Base-by-base conservation (phyloP, 2,888 invertebrate genomes). In the Amblyteles armatorius region DNA sequence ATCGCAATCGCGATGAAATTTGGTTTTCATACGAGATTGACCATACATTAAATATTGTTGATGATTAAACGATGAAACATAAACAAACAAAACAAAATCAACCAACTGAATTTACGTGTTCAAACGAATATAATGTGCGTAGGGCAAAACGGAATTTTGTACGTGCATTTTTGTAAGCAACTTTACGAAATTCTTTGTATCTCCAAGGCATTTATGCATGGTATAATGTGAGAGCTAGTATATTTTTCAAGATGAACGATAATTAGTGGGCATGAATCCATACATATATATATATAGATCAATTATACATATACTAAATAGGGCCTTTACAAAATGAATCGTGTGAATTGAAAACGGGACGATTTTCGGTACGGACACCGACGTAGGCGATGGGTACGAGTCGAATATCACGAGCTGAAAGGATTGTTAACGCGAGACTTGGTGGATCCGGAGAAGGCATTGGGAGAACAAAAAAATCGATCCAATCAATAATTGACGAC, bases 141-240 rank as follows among this genome's bases (percentile, higher is more conserved):
- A 80, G 78, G 60, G 78, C 19, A 44, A 44, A 79, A 80, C 73
- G 57, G 55, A 84, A 82, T 83, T 86, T 87, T 80, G 74, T 78
- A 83, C 73, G 79, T 44, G 69, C 50, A 78, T 69, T 91, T 90
- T 89, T 89, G 89, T 83, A 87, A 87, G 87, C 88, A 89, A 90
- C 90, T 90, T 89, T 87, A 48, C 48, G 69, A 85, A 86, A 88
- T 88, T 88, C 88, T 88, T 87, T 89, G 87, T 90, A 89, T 89
- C 68, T 88, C 83, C 88, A 83, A 83, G 78, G 87, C 88, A 89
- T 89, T 88, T 89, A 87, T 44, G 13, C 84, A 86, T 67, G 82
- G 78, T 85, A 82, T 86, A 85, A 79, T 74, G 72, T 65, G 82
- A 88, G 87, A 85, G 88, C 85, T 90, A 83, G 83, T 90, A 90